A percentile compares a stretch with the other conserved stretches of the same genome.
Evolutionary conservation across 2,113 vertebrate species (phyloP).

Genomic region (Perca schrenkii): DNA sequence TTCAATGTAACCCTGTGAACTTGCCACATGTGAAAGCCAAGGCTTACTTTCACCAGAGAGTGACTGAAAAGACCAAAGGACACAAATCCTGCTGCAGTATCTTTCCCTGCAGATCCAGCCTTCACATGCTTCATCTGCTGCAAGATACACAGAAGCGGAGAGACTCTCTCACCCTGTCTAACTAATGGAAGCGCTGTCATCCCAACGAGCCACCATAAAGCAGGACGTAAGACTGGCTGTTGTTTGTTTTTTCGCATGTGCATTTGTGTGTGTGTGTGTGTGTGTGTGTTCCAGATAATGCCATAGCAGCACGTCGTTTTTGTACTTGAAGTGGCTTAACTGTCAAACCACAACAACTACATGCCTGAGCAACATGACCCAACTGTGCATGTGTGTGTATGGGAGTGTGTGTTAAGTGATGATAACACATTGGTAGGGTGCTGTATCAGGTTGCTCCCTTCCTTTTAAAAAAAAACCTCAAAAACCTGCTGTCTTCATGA

Average conservation of each 20-base stretch:
- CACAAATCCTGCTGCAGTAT: conserved; percentile 8
- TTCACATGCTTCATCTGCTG: conserved; percentile 28
- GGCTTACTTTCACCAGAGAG: background rate
- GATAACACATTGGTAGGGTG: conserved; percentile 50
- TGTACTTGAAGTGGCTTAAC: conserved; percentile 22
- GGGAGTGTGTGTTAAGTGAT: conserved; percentile 35
- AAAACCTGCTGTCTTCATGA: conserved; percentile 48
- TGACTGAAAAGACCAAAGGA: background rate
- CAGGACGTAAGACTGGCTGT: background rate
- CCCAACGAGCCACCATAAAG: background rate
- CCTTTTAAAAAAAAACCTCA: conserved; percentile 21
- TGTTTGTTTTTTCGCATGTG: background rate
- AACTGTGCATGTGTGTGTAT: conserved; percentile 21
- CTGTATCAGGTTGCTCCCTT: conserved; percentile 37
- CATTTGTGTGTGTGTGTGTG: background rate
- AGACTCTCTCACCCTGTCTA: background rate
- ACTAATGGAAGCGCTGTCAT: background rate
- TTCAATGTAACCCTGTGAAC: background rate
- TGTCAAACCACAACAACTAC: conserved; percentile 31
- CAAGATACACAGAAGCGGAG: background rate
- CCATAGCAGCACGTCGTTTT: background rate
- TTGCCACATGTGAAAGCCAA: background rate
- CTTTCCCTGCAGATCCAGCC: conserved; percentile 3
- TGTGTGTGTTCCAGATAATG: background rate
- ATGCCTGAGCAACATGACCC: conserved; percentile 2